Base-by-base conservation (phyloP, 2,797 vertebrate species). In the Protosalanx chinensis region DNA sequence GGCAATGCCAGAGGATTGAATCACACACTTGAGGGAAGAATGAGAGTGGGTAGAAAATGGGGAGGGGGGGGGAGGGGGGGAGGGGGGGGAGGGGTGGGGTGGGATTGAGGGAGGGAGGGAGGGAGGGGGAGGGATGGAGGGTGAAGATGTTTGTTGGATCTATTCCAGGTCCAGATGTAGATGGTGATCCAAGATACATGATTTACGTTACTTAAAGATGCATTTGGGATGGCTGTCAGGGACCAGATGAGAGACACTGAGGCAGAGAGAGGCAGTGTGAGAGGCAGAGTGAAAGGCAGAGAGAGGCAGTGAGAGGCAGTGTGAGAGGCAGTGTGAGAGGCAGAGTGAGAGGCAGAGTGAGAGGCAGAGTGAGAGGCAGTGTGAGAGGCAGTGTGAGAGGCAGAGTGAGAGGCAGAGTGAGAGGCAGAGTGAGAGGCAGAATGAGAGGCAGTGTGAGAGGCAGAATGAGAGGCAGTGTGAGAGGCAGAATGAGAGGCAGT, bases 311-410 rank as follows among this genome's bases (percentile, higher is more conserved):
- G 23, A 29, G 10, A 66, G 68, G 76, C n/a, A 5, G 53, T 3
- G 18, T 53, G 51, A 3, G 16, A 57, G 53, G 53, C 1, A 20
- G 16, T 2, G 20, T 57, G 10, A 66, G 68, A 76, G 8, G n/a
- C 20, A 74, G 79, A 63, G 18, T 57, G 23, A 29, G 10, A 66
- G 68, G 76, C 27, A 68, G 71, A 70, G 53, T 16, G 10, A 66
- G 68, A 76, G 8, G n/a, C 20, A 74, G 79, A 63, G 18, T 57
- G 23, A 29, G 10, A 66, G 68, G 76, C 20, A 74, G 79, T 77
- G 1, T 1, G 30, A 74, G 68, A 64, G n/a, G 13, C n/a, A n/a
- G n/a, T n/a, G n/a, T n/a, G 10, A 66, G 68, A 76, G 8, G n/a
- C 20, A 74, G 79, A 63, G 18, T 57, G 23, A 29, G 10, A 66